Evolutionary conservation across 2,888 invertebrate genomes (phyloP), one percentile per base, ranked within the genome.

Genomic region (Cecidostiba fungosa): DNA sequence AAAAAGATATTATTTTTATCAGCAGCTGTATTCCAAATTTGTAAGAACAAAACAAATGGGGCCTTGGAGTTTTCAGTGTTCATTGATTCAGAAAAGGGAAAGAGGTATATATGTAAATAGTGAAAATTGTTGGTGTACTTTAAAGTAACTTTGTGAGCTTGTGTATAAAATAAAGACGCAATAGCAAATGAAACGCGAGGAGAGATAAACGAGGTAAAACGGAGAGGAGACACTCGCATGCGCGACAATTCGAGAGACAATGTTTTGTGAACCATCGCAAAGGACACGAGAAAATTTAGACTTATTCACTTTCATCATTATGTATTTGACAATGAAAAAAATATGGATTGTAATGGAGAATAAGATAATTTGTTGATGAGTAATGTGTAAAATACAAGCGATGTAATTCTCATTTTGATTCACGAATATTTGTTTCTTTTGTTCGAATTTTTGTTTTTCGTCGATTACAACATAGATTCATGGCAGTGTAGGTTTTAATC

Each of bases 181-280:
- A 81, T 36, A 0, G 23, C 8, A 50, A 69, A n/a, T 43, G 50
- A 77, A 50, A 74, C 10, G 47, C 23, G 62, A 29, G 39, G 23
- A 77, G 54, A 19, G 8, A 59, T n/a, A n/a, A 23, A 79, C 14
- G 50, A 73, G 23, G 16, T 80, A 47, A 84, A n/a, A 80, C 54
- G 79, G 77, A 32, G 66, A 69, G 26, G 62, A 59, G n/a, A n/a
- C 72, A 70, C 32, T 74, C 62, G 77, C 79, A 43, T 62, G 14
- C 47, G 85, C 36, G 74, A 14, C 36, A 6, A 19, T 16, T 47
- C 26, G 54, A 12, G 54, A 50, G 16, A 3, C 36, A 50, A 66
- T 14, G 69, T 66, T 85, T 79, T 83, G 82, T 66, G 82, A 88
- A 87, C 88, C 88, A 88, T 89, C 87, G 87, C 87, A 83, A 43